Conservation (phyloP, 2,113 vertebrate species). For the Mesitornis unicolor region DNA sequence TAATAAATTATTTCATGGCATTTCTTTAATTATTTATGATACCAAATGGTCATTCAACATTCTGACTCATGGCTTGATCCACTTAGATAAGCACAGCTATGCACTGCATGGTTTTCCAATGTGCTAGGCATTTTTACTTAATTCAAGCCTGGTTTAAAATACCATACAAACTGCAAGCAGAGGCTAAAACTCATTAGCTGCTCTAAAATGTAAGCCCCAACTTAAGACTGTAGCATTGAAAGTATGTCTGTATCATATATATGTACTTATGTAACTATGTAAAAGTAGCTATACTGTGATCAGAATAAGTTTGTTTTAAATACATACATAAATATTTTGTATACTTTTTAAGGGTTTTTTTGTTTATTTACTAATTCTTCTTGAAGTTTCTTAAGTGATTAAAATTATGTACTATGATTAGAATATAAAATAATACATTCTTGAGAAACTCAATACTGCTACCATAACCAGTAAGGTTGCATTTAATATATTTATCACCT, state of each 20-base stretch:
- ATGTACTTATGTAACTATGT: too few species aligned
- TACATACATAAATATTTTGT: background rate
- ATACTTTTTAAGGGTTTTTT: background rate
- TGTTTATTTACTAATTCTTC: background rate
- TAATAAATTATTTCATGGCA: constrained; percentile 54
- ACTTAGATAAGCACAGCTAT: background rate
- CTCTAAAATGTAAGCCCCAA: background rate
- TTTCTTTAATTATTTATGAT: constrained; percentile 23
- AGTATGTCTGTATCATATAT: background rate
- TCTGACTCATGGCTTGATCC: constrained; percentile 9
- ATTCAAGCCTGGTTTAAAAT: background rate
- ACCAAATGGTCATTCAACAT: constrained; percentile 32
- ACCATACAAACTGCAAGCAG: background rate
- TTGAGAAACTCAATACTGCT: background rate
- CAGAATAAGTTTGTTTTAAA: background rate
- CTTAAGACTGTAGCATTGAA: background rate
- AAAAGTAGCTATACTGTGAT: background rate
- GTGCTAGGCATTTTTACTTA: background rate
- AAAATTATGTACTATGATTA: background rate
- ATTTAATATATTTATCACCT: background rate
- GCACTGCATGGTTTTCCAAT: background rate
- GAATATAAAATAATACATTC: background rate
- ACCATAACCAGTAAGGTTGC: background rate
- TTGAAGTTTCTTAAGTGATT: background rate
- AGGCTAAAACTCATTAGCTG: background rate